Base-by-base conservation (phyloP, 2,113 vertebrate species). In the Craseonycteris thonglongyai region DNA sequence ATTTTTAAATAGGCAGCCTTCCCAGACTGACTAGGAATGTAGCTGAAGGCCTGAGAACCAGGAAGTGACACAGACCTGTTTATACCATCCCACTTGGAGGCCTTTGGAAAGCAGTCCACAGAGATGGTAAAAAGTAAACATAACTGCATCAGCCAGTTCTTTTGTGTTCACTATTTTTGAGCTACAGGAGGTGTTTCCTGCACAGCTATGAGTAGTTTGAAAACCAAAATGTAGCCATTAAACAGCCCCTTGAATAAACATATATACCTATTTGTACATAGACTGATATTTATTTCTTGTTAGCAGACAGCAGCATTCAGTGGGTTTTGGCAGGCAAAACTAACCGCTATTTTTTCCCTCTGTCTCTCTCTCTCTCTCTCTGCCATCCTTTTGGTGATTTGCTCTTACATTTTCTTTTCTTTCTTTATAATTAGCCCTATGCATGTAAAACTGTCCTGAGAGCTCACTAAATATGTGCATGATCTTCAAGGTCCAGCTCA, bases 1-100 rank as follows among this genome's bases (percentile, higher is more conserved):
- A 97, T 96, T 97, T 97, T 97, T 96, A 97, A 97, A 94, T 81
- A 96, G 96, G 94, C 97, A 96, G 58, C 13, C 83, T 96, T 97
- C 96, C 97, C 95, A 96, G 96, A 86, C 94, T 88, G 85, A 93
- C 94, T 92, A 92, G 88, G 92, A 96, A 90, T 96, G 87, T 61
- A 95, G 85, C 95, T 95, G 93, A 86, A 59, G 95, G 95, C 90
- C 85, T 95, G 91, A 95, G 93, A 97, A 94, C 51, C 71, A 94
- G 93, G 90, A 97, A 97, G 94, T 90, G 79, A 96, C 96, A 96
- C 93, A 79, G 88, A 97, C 97, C 96, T 97, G 92, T 97, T 97
- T 97, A 96, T 97, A 65, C 80, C 95, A 86, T 91, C 74, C 82
- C 86, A 94, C 83, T 92, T 68, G 47, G 71, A 59, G 59, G 83